These are phyloP conservation scores for Drosophila bocqueti DNA, from an alignment of 1,140 invertebrate species.

Conservation along the genomic window DNA sequence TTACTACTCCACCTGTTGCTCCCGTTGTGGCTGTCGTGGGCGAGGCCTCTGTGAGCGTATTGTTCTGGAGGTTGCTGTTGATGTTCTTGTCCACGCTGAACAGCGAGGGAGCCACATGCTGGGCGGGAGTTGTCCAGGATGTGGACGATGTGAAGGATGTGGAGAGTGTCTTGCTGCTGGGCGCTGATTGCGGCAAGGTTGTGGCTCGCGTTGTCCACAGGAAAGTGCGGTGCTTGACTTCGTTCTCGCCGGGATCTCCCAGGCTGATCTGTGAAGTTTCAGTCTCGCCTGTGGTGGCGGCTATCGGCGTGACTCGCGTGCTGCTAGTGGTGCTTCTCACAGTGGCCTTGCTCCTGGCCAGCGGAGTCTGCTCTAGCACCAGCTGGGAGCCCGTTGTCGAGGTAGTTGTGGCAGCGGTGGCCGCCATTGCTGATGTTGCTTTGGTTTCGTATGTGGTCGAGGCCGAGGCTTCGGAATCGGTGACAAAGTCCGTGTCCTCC, in stretches of 20 bases:
- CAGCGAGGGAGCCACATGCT: conserved; percentile 50
- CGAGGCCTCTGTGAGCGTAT: conserved; percentile 57
- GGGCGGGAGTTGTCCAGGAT: conserved; percentile 37
- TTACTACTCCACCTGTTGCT: conserved; percentile 2
- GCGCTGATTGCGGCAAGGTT: background rate
- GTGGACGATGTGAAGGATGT: conserved; percentile 10
- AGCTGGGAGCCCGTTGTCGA: conserved; percentile 52
- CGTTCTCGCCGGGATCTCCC: conserved; percentile 21
- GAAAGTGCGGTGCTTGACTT: conserved; percentile 36
- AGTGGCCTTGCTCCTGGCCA: conserved; percentile 28
- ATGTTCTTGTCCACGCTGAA: conserved; percentile 75
- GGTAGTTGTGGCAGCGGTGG: conserved; percentile 43
- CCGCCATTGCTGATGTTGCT: conserved; percentile 60
- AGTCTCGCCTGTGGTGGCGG: conserved; percentile 43
- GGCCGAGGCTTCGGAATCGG: conserved; percentile 36
- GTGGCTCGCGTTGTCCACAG: conserved; percentile 36
- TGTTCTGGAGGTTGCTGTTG: conserved; percentile 61
- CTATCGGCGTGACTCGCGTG: conserved; percentile 14
- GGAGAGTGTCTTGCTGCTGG: conserved; percentile 18
- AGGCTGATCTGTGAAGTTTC: conserved; percentile 35
- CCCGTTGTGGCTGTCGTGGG: conserved; percentile 38
- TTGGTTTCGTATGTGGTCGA: conserved; percentile 68
- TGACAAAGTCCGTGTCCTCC: conserved; percentile 31
- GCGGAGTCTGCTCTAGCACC: conserved; percentile 67
- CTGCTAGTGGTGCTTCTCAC: conserved; percentile 22